Conservation (phyloP, 64 coral and sea anemone species). For the Pachyseris speciosa region DNA sequence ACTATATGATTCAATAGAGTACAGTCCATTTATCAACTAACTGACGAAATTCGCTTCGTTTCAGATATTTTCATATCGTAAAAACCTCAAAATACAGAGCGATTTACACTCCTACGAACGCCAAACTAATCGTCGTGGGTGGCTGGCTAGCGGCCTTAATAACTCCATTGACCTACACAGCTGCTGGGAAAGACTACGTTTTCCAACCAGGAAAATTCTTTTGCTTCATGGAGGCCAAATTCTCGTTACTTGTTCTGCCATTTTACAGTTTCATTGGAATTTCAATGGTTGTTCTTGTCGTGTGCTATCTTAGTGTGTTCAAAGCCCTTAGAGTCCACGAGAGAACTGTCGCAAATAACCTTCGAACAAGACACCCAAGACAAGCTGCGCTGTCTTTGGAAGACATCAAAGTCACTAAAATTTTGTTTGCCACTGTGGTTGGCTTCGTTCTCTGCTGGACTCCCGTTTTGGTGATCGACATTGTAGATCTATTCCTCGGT, state of each 20-base stretch:
- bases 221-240: constrained; percentile 20
- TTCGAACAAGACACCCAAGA: neutral
- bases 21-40: neutral
- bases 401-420: too few relatives aligned
- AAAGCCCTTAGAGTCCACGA: too few relatives aligned
- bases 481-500: constrained; percentile 1
- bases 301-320: too few relatives aligned
- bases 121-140: too few relatives aligned
- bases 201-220: constrained; percentile 43
- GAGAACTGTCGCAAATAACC: neutral
- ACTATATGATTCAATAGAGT: too few relatives aligned
- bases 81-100: too few relatives aligned
- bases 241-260: neutral
- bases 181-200: constrained; percentile 10
- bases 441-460: too few relatives aligned
- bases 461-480: neutral
- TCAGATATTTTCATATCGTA: too few relatives aligned
- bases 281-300: constrained; percentile 16
- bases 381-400: neutral
- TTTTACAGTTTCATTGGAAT: constrained; percentile 22
- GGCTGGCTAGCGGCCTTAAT: too few relatives aligned
- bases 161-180: too few relatives aligned
- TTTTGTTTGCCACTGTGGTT: too few relatives aligned
- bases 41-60: neutral
- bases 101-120: too few relatives aligned